A percentile compares a stretch with the other conserved stretches of the same genome.
phyloP scores from a whole-genome alignment of 2,797 vertebrate species.

The Chromobotia macracanthus region DNA sequence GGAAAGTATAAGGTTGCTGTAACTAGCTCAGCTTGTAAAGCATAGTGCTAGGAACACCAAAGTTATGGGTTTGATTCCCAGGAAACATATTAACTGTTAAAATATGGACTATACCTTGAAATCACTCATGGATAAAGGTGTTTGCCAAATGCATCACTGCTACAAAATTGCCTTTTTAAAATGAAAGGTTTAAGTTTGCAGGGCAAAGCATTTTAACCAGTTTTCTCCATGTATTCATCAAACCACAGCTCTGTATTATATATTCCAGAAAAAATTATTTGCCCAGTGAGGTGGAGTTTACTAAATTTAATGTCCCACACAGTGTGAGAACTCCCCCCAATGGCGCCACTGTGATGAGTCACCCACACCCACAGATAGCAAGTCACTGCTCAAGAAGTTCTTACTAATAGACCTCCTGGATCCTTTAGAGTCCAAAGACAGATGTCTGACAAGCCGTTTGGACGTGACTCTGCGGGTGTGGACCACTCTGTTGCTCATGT shows the following conservation, averaged over 20 bases:
- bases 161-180: background rate
- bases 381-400: constrained; percentile 43
- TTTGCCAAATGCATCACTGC: background rate
- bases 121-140: background rate
- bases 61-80: background rate
- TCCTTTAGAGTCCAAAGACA: background rate
- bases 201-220: background rate
- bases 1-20: background rate
- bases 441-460: constrained; percentile 23
- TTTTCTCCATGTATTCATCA: constrained; percentile 22
- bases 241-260: constrained; percentile 26
- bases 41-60: background rate
- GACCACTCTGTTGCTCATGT: background rate
- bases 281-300: constrained; percentile 17
- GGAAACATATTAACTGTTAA: background rate
- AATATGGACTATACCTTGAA: background rate
- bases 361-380: constrained; percentile 25
- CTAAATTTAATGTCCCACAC: constrained; percentile 4
- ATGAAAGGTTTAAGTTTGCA: background rate
- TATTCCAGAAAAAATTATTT: constrained; percentile 26
- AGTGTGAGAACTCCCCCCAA: constrained; percentile 7
- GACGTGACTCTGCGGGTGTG: constrained; percentile 37
- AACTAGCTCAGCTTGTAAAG: background rate
- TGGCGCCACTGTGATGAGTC: constrained; percentile 24
- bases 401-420: constrained; percentile 36